A percentile compares a stretch with the other conserved stretches of the same genome.
These are phyloP conservation scores for Pecten maximus DNA, from an alignment of 2,888 invertebrate genomes.

Conservation along the genomic window DNA sequence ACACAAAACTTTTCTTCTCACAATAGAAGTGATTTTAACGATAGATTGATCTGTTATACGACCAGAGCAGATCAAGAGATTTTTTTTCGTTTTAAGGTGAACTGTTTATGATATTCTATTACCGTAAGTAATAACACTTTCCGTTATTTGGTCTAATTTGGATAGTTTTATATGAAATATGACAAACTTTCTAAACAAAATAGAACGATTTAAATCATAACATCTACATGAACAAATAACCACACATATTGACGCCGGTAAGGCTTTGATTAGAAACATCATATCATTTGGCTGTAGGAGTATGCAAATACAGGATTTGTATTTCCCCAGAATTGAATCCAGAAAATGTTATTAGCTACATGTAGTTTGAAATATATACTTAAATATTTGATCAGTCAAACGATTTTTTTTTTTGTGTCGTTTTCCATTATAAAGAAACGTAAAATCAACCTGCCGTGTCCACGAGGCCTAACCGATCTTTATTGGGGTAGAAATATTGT, in stretches of 20 bases:
- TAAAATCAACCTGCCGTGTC: neutral
- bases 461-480: neutral
- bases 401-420: neutral
- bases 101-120: neutral
- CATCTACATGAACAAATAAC: neutral
- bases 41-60: neutral
- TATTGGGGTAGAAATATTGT: neutral
- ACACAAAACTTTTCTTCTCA: neutral
- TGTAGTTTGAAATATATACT: neutral
- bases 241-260: neutral
- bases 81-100: neutral
- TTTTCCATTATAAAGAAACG: neutral
- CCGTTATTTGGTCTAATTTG: neutral
- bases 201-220: neutral
- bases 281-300: neutral
- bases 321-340: neutral
- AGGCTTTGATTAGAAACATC: neutral
- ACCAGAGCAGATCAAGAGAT: slow-evolving; percentile 7
- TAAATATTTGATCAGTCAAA: neutral
- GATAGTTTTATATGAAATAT: neutral
- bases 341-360: neutral
- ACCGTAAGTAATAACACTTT: slow-evolving; percentile 3
- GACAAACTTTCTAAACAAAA: too few relatives aligned
- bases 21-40: neutral
- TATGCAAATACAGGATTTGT: neutral